A percentile compares a stretch with the other conserved stretches of the same genome.
Conservation (phyloP, 30 jellyfish, hydroid and myxozoan species). For the Calvadosia cruxmelitensis region DNA sequence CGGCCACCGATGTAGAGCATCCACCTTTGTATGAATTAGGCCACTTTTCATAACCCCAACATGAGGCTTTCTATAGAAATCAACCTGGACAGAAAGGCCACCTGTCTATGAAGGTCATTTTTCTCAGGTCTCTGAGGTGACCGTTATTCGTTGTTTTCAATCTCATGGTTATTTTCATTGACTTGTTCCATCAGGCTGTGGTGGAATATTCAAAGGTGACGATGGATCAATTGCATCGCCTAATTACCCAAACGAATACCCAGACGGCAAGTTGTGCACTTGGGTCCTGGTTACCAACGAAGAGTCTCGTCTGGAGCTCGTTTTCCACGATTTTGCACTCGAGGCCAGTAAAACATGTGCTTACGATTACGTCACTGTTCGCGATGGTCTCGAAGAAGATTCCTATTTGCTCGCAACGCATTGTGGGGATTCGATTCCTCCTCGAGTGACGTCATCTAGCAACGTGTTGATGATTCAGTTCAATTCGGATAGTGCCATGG, state of each 20-base stretch:
- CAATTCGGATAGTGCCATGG: constrained; percentile 49
- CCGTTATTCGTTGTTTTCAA: too few relatives aligned
- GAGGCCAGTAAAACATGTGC: constrained; percentile 51
- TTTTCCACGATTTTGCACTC: constrained; percentile 20
- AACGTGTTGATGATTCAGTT: constrained; percentile 49
- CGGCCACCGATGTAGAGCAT: too few relatives aligned
- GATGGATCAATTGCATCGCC: constrained; percentile 55
- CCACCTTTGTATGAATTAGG: too few relatives aligned
- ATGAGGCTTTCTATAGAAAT: too few relatives aligned
- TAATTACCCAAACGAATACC: constrained; percentile 46
- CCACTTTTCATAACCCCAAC: too few relatives aligned
- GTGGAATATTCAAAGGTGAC: constrained; percentile 31
- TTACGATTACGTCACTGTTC: constrained; percentile 45
- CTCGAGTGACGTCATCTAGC: constrained; percentile 42
- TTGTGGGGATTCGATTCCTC: constrained; percentile 43
- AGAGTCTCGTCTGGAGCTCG: constrained; percentile 8
- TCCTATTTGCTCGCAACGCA: constrained; percentile 36
- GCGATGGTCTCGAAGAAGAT: constrained; percentile 45
- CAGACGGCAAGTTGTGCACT: constrained; percentile 24
- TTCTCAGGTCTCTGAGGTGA: too few relatives aligned
- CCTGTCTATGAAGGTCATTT: too few relatives aligned
- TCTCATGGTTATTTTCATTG: constrained; percentile 1
- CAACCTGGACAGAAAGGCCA: too few relatives aligned
- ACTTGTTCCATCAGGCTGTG: constrained; percentile 29
- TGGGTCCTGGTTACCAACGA: constrained; percentile 36